phyloP scores from a whole-genome alignment of 2,888 invertebrate species.

The Alitta virens region DNA sequence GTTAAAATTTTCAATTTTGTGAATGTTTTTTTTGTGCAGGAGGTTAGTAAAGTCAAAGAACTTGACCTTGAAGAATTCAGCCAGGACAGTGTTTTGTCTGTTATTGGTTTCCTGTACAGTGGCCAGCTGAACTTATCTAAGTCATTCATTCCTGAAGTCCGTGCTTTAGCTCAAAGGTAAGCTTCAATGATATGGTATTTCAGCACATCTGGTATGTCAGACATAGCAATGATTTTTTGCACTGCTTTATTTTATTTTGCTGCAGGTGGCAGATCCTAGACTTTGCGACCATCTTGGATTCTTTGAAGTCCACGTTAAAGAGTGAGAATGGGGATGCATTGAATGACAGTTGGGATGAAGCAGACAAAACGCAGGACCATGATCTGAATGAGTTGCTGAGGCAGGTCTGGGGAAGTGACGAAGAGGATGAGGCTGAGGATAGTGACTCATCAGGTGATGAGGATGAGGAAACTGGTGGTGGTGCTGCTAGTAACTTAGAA shows the following conservation, averaged over 20 bases:
- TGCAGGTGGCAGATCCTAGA: background rate
- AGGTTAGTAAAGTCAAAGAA: background rate
- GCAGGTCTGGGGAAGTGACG: background rate
- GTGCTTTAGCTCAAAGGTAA: background rate
- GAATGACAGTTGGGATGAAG: background rate
- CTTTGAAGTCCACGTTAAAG: background rate
- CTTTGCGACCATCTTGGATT: background rate
- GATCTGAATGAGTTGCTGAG: slow-evolving; percentile 1
- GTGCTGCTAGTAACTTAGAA: no score
- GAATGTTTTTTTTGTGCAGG: background rate
- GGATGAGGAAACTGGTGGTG: background rate
- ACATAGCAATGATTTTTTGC: no score
- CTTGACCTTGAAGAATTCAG: background rate
- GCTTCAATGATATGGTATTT: background rate
- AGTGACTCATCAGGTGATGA: background rate
- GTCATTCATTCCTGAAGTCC: background rate
- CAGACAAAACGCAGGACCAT: background rate
- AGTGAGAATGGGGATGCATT: background rate
- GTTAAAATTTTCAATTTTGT: background rate
- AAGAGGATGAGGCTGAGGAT: background rate
- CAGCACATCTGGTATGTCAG: no score
- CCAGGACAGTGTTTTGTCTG: background rate
- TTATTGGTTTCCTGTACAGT: background rate
- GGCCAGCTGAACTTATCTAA: background rate
- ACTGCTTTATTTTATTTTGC: no score